phyloP scores from a whole-genome alignment of 2,888 invertebrate species.

The Eurytoma adleriae region DNA sequence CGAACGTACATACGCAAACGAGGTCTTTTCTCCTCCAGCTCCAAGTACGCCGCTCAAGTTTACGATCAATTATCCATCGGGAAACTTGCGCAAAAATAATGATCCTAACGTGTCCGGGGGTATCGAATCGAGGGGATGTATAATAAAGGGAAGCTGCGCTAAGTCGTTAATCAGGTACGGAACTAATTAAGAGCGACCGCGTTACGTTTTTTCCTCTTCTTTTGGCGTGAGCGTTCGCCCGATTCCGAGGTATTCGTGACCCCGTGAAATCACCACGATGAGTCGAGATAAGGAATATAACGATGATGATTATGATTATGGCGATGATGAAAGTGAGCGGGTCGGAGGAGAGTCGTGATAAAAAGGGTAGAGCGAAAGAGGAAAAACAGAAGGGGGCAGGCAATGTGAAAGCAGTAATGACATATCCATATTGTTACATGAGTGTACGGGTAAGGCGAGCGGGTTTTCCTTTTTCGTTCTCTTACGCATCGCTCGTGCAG shows the following conservation, averaged over 20 bases:
- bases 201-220: not conserved
- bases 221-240: not conserved
- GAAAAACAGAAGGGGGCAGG: not conserved
- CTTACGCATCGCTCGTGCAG: conserved; percentile 32
- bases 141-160: not conserved
- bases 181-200: too few species aligned
- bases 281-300: not conserved
- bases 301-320: not conserved
- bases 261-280: not conserved
- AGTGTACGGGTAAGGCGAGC: not conserved
- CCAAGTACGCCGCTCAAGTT: too few species aligned
- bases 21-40: too few species aligned
- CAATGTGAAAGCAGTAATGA: conserved; percentile 38
- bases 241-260: not conserved
- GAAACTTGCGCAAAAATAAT: too few species aligned
- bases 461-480: conserved; percentile 18
- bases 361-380: not conserved
- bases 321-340: not conserved
- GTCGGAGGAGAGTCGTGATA: not conserved
- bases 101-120: too few species aligned
- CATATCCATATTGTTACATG: conserved; percentile 19
- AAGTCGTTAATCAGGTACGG: too few species aligned
- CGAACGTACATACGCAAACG: too few species aligned
- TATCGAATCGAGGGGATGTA: too few species aligned
- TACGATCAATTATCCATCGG: too few species aligned